A percentile compares a stretch with the other conserved stretches of the same genome.
Evolutionary conservation across 2,797 vertebrate species (phyloP).

Genomic region (Okamejei kenojei): DNA sequence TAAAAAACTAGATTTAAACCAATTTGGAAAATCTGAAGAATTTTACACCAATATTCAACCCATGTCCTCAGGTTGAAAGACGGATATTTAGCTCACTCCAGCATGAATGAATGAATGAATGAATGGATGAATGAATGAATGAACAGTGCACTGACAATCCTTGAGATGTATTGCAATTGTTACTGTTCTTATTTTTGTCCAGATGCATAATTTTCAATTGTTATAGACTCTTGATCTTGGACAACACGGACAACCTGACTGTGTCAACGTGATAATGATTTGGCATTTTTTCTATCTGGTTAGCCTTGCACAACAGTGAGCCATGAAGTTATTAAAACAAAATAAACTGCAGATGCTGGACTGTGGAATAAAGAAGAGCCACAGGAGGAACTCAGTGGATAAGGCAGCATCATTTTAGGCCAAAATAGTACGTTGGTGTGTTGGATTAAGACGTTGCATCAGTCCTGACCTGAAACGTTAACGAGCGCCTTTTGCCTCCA

Average conservation of each 20-base stretch:
- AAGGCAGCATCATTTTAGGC: too few species aligned
- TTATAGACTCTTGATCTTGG: background rate
- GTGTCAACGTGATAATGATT: conserved; percentile 33
- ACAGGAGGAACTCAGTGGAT: too few species aligned
- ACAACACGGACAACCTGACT: background rate
- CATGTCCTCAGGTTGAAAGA: background rate
- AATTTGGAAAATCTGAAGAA: too few species aligned
- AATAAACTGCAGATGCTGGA: too few species aligned
- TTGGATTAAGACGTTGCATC: too few species aligned
- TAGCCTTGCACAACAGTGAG: background rate
- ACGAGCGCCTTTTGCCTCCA: too few species aligned
- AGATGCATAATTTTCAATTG: conserved; percentile 9
- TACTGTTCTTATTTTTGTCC: background rate
- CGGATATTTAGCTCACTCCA: background rate
- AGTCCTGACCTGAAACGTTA: too few species aligned
- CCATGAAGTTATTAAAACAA: conserved; percentile 13
- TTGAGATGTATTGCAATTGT: background rate
- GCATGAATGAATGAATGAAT: too few species aligned
- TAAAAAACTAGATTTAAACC: too few species aligned
- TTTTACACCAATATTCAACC: background rate
- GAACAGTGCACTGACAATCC: background rate
- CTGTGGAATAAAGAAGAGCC: too few species aligned
- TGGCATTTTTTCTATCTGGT: conserved; percentile 16
- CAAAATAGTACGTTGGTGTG: too few species aligned
- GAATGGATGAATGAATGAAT: too few species aligned